Percentiles rank a stretch among this genome's conserved stretches.
Conservation (phyloP, 2,888 invertebrate genomes). For the Gnatocerus cornutus region DNA sequence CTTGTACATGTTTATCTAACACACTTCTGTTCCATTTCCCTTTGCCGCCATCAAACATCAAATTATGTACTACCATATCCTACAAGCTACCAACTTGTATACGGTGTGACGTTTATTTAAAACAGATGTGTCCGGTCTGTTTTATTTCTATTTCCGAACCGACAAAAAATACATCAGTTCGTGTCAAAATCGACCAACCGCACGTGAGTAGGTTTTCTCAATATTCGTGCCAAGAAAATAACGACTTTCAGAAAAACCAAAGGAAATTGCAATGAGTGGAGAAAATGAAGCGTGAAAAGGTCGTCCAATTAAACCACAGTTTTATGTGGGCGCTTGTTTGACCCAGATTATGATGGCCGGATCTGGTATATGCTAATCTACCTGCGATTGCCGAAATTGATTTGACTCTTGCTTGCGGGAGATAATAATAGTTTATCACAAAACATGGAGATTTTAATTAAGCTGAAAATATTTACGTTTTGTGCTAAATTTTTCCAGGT, state of each 20-base stretch:
- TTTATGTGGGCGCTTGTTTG: constrained; percentile 26
- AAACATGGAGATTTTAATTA: neutral
- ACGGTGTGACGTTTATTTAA: constrained; percentile 45
- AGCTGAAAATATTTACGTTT: neutral
- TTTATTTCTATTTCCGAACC: constrained; percentile 48
- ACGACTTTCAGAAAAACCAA: constrained; percentile 1
- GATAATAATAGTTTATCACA: neutral
- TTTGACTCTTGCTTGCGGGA: neutral
- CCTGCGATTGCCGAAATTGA: neutral
- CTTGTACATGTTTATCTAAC: neutral
- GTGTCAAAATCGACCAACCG: constrained; percentile 21
- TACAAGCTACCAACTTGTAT: constrained; percentile 12
- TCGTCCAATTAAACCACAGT: constrained; percentile 21
- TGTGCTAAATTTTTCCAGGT: neutral
- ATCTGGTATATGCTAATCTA: constrained; percentile 2
- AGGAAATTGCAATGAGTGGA: neutral
- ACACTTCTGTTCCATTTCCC: neutral
- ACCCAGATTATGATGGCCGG: constrained; percentile 24
- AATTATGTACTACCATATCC: constrained; percentile 1
- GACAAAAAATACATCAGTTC: constrained; percentile 20
- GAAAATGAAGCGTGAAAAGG: neutral
- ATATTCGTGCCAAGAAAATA: neutral
- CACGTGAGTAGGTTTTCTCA: constrained; percentile 10
- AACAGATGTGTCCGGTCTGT: constrained; percentile 49
- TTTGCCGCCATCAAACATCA: neutral